phyloP scores from a whole-genome alignment of 2,113 vertebrate genomes.

The Chinchilla lanigera region DNA sequence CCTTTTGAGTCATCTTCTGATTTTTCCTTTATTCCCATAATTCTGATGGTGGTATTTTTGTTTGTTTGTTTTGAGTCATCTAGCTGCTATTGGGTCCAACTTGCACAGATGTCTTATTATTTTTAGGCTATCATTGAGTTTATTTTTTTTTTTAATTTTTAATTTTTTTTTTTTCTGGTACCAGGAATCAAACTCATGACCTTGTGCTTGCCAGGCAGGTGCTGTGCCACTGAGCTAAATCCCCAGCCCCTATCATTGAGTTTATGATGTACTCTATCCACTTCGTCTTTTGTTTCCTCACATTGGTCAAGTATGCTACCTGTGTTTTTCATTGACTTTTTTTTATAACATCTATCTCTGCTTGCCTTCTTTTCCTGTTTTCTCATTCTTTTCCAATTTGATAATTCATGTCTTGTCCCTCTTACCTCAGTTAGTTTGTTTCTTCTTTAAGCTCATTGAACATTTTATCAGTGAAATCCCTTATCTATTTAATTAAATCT shows the following conservation, averaged over 20 bases:
- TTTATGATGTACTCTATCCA: background rate
- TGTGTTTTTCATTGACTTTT: background rate
- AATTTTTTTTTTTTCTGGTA: no score
- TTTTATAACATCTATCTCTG: background rate
- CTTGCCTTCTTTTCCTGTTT: background rate
- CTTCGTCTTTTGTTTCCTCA: background rate
- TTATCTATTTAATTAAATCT: background rate
- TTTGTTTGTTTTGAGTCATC: background rate
- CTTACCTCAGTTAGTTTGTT: background rate
- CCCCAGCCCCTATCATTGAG: no score
- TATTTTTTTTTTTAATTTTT: no score
- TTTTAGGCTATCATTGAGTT: background rate
- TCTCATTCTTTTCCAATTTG: background rate
- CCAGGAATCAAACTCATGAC: no score
- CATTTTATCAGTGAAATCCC: background rate
- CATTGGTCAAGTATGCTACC: background rate
- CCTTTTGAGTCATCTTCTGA: background rate
- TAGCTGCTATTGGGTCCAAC: background rate
- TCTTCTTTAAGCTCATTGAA: background rate
- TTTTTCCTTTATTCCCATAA: background rate
- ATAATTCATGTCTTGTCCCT: background rate
- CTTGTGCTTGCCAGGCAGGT: no score
- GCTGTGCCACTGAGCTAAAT: no score
- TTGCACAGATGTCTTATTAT: background rate
- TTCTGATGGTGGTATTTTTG: background rate